These are phyloP conservation scores for Mionectes olivaceus DNA, from an alignment of 2,797 vertebrate species.

Conservation along the genomic window DNA sequence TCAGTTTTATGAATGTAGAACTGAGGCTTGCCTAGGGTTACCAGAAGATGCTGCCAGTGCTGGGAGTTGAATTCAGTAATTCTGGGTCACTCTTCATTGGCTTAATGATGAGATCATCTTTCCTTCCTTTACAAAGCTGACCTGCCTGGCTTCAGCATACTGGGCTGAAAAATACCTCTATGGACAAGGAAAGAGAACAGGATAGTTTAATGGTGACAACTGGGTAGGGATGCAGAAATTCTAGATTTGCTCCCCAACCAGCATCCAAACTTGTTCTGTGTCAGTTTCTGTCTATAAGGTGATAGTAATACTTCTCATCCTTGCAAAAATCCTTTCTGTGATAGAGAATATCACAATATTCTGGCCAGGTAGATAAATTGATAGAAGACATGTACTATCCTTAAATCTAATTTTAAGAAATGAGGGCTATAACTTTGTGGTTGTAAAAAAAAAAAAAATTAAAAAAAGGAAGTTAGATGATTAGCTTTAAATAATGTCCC, in stretches of 20 bases:
- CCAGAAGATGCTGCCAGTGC: not conserved
- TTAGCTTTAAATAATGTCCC: not conserved
- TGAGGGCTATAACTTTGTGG: not conserved
- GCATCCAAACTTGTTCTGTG: not conserved
- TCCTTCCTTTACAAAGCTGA: not conserved
- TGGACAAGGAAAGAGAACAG: not conserved
- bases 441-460: not conserved
- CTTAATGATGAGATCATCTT: not conserved
- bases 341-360: not conserved
- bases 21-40: not conserved
- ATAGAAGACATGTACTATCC: not conserved
- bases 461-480: not conserved
- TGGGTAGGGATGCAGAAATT: not conserved
- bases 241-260: not conserved
- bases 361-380: not conserved
- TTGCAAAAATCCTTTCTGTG: not conserved
- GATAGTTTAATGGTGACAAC: not conserved
- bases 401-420: not conserved
- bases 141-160: not conserved
- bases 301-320: not conserved
- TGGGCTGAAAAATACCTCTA: not conserved
- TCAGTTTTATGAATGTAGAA: not conserved
- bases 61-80: not conserved
- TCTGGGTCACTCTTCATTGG: not conserved
- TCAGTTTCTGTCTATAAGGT: not conserved